Percentiles rank a stretch among this genome's conserved stretches.
These are phyloP conservation scores for Entomobrya multifasciata DNA, from an alignment of 2,888 invertebrate genomes.

Conservation along the genomic window DNA sequence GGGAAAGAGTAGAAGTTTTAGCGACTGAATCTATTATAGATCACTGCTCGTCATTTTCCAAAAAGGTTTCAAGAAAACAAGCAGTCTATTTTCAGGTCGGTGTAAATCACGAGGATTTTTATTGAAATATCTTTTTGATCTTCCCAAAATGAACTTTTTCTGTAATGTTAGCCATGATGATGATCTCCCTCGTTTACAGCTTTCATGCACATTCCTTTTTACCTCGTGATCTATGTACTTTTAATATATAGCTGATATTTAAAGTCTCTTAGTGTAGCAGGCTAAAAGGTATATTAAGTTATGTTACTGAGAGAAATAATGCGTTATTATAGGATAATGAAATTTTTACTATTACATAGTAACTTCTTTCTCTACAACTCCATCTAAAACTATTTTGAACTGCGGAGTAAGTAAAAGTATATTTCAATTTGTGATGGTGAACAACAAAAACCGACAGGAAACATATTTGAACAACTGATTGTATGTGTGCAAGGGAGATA, in stretches of 20 bases:
- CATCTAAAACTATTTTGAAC: too few relatives aligned
- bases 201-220: too few relatives aligned
- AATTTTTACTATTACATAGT: not conserved
- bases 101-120: conserved; percentile 72
- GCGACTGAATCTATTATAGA: conserved; percentile 16
- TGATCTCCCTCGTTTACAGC: not conserved
- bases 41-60: conserved; percentile 47
- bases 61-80: conserved; percentile 16
- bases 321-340: conserved; percentile 26
- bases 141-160: conserved; percentile 8
- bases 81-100: conserved; percentile 70
- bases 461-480: conserved; percentile 58
- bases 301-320: not conserved
- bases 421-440: not conserved
- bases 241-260: too few relatives aligned
- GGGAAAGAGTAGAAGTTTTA: not conserved
- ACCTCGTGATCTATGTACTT: too few relatives aligned
- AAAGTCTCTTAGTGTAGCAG: too few relatives aligned
- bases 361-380: not conserved
- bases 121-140: conserved; percentile 57
- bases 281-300: too few relatives aligned
- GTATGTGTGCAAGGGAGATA: not conserved
- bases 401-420: not conserved
- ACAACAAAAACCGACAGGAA: conserved; percentile 47
- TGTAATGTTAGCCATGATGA: not conserved